These are phyloP conservation scores for Pentalonia nigronervosa DNA, from an alignment of 1,140 invertebrate species.

Conservation along the genomic window DNA sequence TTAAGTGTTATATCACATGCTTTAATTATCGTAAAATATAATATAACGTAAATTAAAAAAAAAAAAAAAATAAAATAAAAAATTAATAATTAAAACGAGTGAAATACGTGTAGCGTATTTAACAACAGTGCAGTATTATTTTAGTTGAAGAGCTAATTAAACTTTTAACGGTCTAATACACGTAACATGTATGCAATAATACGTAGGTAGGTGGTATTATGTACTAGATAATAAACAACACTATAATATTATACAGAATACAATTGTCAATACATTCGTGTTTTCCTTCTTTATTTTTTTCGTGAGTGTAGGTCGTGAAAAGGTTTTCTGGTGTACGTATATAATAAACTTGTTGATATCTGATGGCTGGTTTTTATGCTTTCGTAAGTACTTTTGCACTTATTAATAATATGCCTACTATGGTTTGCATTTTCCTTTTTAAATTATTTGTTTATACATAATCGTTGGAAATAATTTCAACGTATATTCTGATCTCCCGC, in stretches of 20 bases:
- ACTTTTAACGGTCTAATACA: background rate
- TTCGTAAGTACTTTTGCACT: background rate
- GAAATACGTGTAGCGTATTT: background rate
- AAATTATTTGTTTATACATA: background rate
- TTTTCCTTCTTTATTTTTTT: background rate
- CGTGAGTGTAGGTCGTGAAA: background rate
- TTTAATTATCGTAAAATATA: background rate
- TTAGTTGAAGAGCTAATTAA: background rate
- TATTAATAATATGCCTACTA: background rate
- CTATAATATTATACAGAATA: background rate
- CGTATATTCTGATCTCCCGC: background rate
- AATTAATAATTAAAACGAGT: background rate
- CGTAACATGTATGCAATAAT: background rate
- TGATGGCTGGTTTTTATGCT: background rate
- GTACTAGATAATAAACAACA: background rate
- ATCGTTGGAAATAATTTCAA: background rate
- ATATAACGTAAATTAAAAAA: background rate
- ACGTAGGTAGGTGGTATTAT: accelerated
- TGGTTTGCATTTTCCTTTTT: background rate
- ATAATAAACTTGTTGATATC: conserved; percentile 23
- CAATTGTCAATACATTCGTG: background rate
- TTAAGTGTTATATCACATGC: background rate
- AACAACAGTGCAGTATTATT: background rate
- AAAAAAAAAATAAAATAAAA: too few species aligned
- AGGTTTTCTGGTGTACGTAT: background rate